Percentiles rank a stretch among this genome's conserved stretches.
phyloP scores from a whole-genome alignment of 2,113 vertebrate species.

The Atrichornis clamosus region DNA sequence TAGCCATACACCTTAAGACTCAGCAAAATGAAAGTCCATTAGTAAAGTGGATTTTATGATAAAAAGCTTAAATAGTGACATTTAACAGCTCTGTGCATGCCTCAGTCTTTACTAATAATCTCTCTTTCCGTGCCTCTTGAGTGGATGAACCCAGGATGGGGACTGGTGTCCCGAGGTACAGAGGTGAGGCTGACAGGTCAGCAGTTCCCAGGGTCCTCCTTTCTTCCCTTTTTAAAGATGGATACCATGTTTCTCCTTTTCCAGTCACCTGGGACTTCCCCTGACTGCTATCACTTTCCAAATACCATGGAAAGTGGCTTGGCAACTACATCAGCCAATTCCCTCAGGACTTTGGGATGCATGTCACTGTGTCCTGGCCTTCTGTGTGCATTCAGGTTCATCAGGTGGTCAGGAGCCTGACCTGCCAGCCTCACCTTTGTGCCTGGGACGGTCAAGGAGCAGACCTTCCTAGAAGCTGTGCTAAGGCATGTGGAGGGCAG shows the following conservation, averaged over 20 bases:
- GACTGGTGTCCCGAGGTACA: not conserved
- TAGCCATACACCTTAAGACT: not conserved
- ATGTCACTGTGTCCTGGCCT: too few relatives aligned
- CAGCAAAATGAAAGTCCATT: not conserved
- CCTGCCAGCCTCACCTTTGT: not conserved
- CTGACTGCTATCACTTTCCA: too few relatives aligned
- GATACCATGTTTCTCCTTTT: too few relatives aligned
- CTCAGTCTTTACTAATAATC: not conserved
- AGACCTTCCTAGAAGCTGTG: not conserved
- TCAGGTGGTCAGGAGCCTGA: too few relatives aligned
- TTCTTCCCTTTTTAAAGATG: too few relatives aligned
- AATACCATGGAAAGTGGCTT: too few relatives aligned
- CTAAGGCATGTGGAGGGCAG: not conserved
- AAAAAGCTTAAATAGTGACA: not conserved
- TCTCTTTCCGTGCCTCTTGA: not conserved
- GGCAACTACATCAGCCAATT: too few relatives aligned
- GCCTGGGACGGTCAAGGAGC: not conserved
- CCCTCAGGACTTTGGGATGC: too few relatives aligned
- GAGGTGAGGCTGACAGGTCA: too few relatives aligned
- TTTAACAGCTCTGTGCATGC: not conserved
- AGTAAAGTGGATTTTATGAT: not conserved
- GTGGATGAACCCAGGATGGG: not conserved
- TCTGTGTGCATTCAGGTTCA: too few relatives aligned
- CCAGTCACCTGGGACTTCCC: too few relatives aligned
- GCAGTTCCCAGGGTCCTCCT: too few relatives aligned